These are phyloP conservation scores for Vulpes lagopus DNA, from an alignment of 2,113 vertebrate genomes.

Conservation along the genomic window DNA sequence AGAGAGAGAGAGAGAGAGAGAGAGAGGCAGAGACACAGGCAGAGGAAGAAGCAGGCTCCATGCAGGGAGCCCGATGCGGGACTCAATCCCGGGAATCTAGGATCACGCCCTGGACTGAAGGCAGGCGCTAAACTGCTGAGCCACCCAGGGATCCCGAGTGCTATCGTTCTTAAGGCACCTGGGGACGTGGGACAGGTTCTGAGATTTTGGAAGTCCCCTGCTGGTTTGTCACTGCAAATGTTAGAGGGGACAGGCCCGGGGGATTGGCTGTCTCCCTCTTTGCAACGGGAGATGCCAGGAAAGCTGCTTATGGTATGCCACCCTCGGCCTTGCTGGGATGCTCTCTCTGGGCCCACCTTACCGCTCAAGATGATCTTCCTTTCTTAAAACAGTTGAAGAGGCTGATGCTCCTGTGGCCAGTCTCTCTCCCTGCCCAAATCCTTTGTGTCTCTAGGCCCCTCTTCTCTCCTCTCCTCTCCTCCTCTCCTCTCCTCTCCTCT, in stretches of 20 bases:
- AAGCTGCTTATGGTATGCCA: background rate
- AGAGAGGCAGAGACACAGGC: too few species aligned
- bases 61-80: too few species aligned
- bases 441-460: background rate
- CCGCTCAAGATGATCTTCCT: background rate
- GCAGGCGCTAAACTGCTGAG: too few species aligned
- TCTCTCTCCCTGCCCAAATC: background rate
- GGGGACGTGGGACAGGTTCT: background rate
- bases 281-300: background rate
- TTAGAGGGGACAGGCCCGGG: background rate
- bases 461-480: background rate
- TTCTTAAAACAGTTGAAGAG: background rate
- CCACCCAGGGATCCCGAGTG: background rate
- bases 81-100: too few species aligned
- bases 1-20: too few species aligned
- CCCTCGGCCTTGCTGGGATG: background rate
- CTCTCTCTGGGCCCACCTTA: background rate
- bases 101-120: too few species aligned
- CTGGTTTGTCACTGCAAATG: slow-evolving; percentile 8
- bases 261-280: background rate
- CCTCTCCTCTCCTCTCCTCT: background rate
- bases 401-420: background rate
- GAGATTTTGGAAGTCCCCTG: background rate
- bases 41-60: too few species aligned
- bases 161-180: background rate